Evolutionary conservation across 2,113 vertebrate species (phyloP).

Genomic region (Alexandromys fortis): DNA sequence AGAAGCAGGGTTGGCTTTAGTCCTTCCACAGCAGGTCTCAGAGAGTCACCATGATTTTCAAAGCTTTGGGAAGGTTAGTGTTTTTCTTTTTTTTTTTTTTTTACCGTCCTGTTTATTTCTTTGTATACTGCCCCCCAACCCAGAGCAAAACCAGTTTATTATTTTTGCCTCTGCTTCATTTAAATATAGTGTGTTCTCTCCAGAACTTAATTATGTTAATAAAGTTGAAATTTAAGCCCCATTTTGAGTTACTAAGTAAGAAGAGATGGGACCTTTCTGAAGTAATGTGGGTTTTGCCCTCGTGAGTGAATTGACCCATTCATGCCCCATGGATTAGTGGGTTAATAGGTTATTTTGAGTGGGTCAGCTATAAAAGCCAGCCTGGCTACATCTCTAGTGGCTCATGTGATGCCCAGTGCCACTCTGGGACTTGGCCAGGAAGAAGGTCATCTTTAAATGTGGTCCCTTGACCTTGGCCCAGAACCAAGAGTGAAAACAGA

Average conservation of each 20-base stretch:
- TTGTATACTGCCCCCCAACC: not conserved
- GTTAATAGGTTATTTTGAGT: not conserved
- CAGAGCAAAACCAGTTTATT: not conserved
- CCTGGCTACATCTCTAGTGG: not conserved
- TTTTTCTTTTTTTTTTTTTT: not conserved
- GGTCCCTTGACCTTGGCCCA: not conserved
- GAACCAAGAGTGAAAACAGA: not conserved
- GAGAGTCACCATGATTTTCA: not conserved
- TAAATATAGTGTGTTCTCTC: not conserved
- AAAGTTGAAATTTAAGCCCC: not conserved
- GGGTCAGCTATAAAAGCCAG: not conserved
- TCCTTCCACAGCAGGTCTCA: not conserved
- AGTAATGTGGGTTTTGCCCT: not conserved
- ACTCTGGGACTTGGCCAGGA: not conserved
- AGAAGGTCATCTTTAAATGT: not conserved
- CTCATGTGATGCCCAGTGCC: not conserved
- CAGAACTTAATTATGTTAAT: not conserved
- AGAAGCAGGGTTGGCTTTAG: not conserved
- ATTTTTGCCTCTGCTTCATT: not conserved
- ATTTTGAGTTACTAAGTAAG: not conserved
- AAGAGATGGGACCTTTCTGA: not conserved
- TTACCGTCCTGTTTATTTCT: not conserved
- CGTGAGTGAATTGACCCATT: not conserved
- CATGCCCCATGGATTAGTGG: not conserved
- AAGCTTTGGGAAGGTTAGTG: not conserved